phyloP scores from a whole-genome alignment of 2,113 vertebrate genomes.

The Pygoscelis adeliae region DNA sequence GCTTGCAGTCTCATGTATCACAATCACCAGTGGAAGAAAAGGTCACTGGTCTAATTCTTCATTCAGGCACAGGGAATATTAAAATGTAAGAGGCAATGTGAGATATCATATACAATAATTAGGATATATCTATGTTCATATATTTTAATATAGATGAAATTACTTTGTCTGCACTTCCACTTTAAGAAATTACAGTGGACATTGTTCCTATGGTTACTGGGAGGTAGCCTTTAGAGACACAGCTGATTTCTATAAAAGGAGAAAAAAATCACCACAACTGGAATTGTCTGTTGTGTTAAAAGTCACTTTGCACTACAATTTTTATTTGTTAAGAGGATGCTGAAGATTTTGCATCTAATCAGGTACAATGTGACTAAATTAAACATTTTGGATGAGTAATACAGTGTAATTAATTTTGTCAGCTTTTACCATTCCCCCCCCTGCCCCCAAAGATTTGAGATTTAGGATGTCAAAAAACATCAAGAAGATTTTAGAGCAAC shows the following conservation, averaged over 20 bases:
- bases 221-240: background rate
- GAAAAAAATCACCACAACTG: conserved; percentile 17
- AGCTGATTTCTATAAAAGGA: conserved; percentile 34
- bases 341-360: conserved; percentile 5
- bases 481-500: conserved; percentile 8
- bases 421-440: background rate
- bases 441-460: background rate
- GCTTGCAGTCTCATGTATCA: conserved; percentile 42
- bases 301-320: background rate
- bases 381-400: conserved; percentile 37
- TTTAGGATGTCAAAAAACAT: conserved; percentile 35
- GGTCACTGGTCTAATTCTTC: conserved; percentile 65
- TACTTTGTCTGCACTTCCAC: conserved; percentile 53
- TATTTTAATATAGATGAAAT: conserved; percentile 60
- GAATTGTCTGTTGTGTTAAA: background rate
- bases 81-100: conserved; percentile 56
- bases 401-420: conserved; percentile 51
- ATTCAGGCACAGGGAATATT: conserved; percentile 46
- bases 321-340: conserved; percentile 1
- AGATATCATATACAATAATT: conserved; percentile 67
- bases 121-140: conserved; percentile 46
- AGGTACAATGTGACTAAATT: conserved; percentile 42
- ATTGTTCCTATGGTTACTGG: conserved; percentile 73
- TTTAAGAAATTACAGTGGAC: conserved; percentile 62
- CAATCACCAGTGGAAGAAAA: conserved; percentile 56